A percentile compares a stretch with the other conserved stretches of the same genome.
These are phyloP conservation scores for Zophobas morio DNA, from an alignment of 1,140 invertebrate species.

Conservation along the genomic window DNA sequence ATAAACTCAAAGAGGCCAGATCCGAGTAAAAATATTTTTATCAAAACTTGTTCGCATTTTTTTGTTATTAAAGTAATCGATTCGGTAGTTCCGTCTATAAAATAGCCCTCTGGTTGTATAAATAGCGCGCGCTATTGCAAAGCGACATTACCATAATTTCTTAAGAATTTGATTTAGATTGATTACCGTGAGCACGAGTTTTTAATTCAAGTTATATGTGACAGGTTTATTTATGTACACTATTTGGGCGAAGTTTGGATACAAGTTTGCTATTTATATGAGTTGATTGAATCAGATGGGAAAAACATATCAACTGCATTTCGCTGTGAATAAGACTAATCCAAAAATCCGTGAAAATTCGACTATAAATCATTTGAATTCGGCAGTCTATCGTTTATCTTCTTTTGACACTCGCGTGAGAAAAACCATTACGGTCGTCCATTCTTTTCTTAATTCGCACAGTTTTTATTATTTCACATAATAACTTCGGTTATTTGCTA, in stretches of 20 bases:
- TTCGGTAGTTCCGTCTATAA: too few species aligned
- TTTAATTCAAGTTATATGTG: neutral
- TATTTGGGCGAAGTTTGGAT: slow-evolving; percentile 10
- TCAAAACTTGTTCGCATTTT: too few species aligned
- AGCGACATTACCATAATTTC: neutral
- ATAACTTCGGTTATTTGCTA: slow-evolving; percentile 17
- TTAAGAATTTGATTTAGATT: neutral
- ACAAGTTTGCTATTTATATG: slow-evolving; percentile 27
- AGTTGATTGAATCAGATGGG: slow-evolving; percentile 14
- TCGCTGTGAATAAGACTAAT: slow-evolving; percentile 21
- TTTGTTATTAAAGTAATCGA: too few species aligned
- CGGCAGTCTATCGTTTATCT: slow-evolving; percentile 45
- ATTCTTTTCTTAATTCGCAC: slow-evolving; percentile 28
- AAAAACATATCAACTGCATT: slow-evolving; percentile 33
- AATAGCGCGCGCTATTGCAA: too few species aligned
- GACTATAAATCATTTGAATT: slow-evolving; percentile 45
- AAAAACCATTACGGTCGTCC: slow-evolving; percentile 24
- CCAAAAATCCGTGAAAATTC: slow-evolving; percentile 33
- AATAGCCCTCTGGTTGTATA: too few species aligned
- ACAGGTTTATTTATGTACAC: slow-evolving; percentile 8
- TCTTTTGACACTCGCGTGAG: slow-evolving; percentile 43
- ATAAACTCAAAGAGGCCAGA: too few species aligned
- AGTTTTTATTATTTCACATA: slow-evolving; percentile 17
- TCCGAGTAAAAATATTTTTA: too few species aligned
- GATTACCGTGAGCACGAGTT: neutral